These are phyloP conservation scores for Orchesella cincta DNA, from an alignment of 1,140 invertebrate genomes.

Conservation along the genomic window DNA sequence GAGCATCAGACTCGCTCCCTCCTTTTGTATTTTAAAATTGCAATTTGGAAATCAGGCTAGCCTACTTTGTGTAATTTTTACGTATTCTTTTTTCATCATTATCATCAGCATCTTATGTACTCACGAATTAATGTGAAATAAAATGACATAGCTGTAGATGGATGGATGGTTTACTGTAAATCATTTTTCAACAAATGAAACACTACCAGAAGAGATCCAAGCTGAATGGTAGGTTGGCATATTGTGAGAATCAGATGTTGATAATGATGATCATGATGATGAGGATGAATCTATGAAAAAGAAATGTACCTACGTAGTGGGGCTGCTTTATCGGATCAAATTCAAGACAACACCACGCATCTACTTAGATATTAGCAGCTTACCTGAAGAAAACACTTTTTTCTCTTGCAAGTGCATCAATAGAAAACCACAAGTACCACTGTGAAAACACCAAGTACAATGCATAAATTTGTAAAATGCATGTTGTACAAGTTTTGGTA, in stretches of 20 bases:
- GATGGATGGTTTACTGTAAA: neutral
- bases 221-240: neutral
- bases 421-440: neutral
- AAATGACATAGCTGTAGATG: neutral
- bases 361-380: too few relatives aligned
- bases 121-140: conserved; percentile 17
- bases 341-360: too few relatives aligned
- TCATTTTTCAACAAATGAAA: neutral
- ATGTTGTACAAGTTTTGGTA: neutral
- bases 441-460: neutral
- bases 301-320: too few relatives aligned
- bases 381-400: neutral
- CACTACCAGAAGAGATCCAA: neutral
- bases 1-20: too few relatives aligned
- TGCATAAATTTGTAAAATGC: neutral
- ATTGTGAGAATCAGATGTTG: neutral
- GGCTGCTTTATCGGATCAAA: too few relatives aligned
- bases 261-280: too few relatives aligned
- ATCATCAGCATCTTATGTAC: neutral
- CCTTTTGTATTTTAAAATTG: too few relatives aligned
- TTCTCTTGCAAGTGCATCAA: neutral
- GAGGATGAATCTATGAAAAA: too few relatives aligned
- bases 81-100: neutral
- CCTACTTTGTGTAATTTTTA: conserved; percentile 6
- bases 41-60: conserved; percentile 16